Percentiles rank a stretch among this genome's conserved stretches.
phyloP scores from a whole-genome alignment of 2,888 invertebrate genomes.

The Nomada flava region DNA sequence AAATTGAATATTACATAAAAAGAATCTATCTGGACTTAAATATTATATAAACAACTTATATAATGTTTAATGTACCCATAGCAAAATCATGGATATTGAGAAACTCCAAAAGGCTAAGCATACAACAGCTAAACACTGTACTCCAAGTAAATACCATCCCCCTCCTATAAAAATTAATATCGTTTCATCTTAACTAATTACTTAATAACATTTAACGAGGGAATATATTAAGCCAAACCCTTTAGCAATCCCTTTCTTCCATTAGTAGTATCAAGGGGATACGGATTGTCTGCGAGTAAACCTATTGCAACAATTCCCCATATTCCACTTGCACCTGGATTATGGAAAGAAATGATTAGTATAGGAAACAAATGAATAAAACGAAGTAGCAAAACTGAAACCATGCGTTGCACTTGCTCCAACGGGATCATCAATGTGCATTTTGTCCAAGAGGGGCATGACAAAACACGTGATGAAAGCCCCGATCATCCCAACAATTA shows the following conservation, averaged over 20 bases:
- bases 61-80: slow-evolving; percentile 86
- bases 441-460: slow-evolving; percentile 91
- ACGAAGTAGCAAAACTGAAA: slow-evolving; percentile 13
- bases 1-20: slow-evolving; percentile 6
- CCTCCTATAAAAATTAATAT: slow-evolving; percentile 87
- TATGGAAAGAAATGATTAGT: not conserved
- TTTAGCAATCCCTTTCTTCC: slow-evolving; percentile 91
- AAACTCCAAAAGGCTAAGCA: slow-evolving; percentile 92
- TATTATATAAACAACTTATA: slow-evolving; percentile 1
- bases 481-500: slow-evolving; percentile 93
- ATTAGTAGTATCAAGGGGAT: slow-evolving; percentile 91
- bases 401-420: slow-evolving; percentile 96
- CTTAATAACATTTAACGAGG: not conserved
- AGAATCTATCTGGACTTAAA: slow-evolving; percentile 32
- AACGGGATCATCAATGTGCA: slow-evolving; percentile 95
- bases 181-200: slow-evolving; percentile 12
- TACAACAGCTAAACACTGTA: slow-evolving; percentile 90
- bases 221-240: slow-evolving; percentile 84
- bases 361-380: not conserved
- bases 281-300: slow-evolving; percentile 94
- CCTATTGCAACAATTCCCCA: slow-evolving; percentile 95
- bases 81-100: slow-evolving; percentile 88
- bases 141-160: slow-evolving; percentile 94
- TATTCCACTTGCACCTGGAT: slow-evolving; percentile 83
- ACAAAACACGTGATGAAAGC: slow-evolving; percentile 89